Evolutionary conservation across 2,888 invertebrate species (phyloP).

Genomic region (Branchipolynoe longqiensis): DNA sequence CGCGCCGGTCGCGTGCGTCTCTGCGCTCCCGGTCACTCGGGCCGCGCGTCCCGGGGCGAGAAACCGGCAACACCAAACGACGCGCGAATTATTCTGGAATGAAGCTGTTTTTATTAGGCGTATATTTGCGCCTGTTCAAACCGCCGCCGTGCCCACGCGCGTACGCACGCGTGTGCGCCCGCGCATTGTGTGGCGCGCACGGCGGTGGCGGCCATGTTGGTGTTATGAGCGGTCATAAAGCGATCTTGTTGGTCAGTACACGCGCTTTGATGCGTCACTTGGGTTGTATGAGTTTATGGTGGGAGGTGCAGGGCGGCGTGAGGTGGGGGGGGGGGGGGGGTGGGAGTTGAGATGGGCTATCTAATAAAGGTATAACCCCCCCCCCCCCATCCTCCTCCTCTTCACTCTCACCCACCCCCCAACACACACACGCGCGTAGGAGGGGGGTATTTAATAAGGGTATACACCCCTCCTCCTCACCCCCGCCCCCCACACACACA

Average conservation of each 20-base stretch:
- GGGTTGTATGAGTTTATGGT: too few species aligned
- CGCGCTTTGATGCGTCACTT: too few species aligned
- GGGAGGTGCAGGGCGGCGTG: too few species aligned
- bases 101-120: conserved; percentile 28
- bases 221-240: conserved; percentile 32
- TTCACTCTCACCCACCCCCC: too few species aligned
- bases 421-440: too few species aligned
- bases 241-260: conserved; percentile 1
- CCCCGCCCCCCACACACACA: too few species aligned
- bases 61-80: conserved; percentile 43
- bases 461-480: too few species aligned
- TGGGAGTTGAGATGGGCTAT: too few species aligned
- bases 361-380: too few species aligned
- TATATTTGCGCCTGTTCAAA: background rate
- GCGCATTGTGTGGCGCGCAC: background rate
- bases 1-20: conserved; percentile 3
- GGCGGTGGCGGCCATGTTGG: conserved; percentile 11
- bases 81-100: conserved; percentile 37
- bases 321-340: too few species aligned
- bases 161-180: background rate
- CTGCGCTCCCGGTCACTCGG: background rate
- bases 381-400: too few species aligned
- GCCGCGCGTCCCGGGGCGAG: background rate
- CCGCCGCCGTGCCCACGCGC: background rate
- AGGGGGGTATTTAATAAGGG: too few species aligned